Evolutionary conservation across 1,140 invertebrate genomes (phyloP), one percentile per base, ranked within the genome.

Genomic region (Drosophila pseudoananassae): DNA sequence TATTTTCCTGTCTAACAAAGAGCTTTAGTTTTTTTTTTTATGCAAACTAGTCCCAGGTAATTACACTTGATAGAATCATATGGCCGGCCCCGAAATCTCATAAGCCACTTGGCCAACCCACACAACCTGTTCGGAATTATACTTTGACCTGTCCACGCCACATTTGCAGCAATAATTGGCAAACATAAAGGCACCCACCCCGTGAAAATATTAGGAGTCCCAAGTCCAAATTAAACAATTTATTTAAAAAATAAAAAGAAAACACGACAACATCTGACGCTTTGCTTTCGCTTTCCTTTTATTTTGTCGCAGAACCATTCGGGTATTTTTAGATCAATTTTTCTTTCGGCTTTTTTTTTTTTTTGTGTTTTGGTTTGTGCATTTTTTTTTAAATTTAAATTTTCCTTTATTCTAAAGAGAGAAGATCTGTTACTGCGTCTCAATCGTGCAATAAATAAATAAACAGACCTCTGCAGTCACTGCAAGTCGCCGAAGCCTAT

Each of bases 241-340:
- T 31, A 23, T 15, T 6, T 12, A 60, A 51, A 52, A 49, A 8
- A 36, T 10, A 33, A 40, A 29, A 25, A 55, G 40, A 69, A 53
- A 58, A 31, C 40, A 63, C 57, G 17, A 55, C 49, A 55, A 38
- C 63, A 40, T 68, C 65, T 69, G 63, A 69, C 65, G 65, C 43
- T 68, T 36, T 45, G 46, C 71, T 75, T 65, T 74, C 71, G 70
- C 58, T 74, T 74, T 55, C 51, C 71, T 64, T 20, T 27, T 27
- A 6, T 27, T 52, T 36, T 20, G 27, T 6, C 29, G 33, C 45
- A 17, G 15, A 33, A 33, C 17, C 17, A 65, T 45, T 50, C 12
- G 25, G 31, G 17, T 75, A 75, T 75, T 74, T 74, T 74, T 75
- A 75, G 70, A 65, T 64, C 20, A 51, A 65, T 40, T 75, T 56